phyloP scores from a whole-genome alignment of 2,888 invertebrate species.

The Beris chalybata region DNA sequence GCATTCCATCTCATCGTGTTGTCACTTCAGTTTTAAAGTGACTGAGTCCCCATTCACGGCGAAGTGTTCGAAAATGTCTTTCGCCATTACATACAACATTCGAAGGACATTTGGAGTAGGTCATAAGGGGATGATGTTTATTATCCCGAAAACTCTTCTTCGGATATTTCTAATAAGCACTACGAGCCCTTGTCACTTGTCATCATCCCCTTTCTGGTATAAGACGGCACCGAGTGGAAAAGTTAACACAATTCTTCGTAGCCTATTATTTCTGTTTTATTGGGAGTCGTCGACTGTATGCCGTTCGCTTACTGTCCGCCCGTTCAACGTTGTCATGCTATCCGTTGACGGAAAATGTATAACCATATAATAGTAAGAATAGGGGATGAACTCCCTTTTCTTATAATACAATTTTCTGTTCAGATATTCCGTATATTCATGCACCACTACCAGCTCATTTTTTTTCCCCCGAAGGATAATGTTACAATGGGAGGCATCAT shows the following conservation, averaged over 20 bases:
- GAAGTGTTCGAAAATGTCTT: no score
- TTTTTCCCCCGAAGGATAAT: slow-evolving; percentile 19
- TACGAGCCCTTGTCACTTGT: slow-evolving; percentile 24
- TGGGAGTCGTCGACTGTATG: slow-evolving; percentile 3
- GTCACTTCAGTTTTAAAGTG: no score
- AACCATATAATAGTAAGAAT: slow-evolving; percentile 22
- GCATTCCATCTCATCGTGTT: no score
- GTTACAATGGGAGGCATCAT: slow-evolving; percentile 34
- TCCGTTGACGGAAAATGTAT: slow-evolving; percentile 5
- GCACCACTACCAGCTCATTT: slow-evolving; percentile 11
- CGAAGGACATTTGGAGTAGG: slow-evolving; percentile 21
- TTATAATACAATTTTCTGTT: slow-evolving; percentile 33
- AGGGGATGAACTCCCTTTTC: slow-evolving; percentile 27
- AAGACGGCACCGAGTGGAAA: slow-evolving; percentile 3
- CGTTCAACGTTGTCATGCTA: not conserved
- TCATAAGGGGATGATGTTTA: slow-evolving; percentile 24
- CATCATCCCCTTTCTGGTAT: not conserved
- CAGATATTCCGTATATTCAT: slow-evolving; percentile 1
- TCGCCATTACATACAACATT: not conserved
- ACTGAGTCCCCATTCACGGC: no score
- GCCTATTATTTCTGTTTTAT: slow-evolving; percentile 21
- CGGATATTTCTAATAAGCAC: slow-evolving; percentile 21
- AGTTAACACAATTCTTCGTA: slow-evolving; percentile 9
- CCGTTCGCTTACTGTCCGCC: not conserved
- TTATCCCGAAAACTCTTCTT: slow-evolving; percentile 16